These are phyloP conservation scores for Ypsolopha scabrella DNA, from an alignment of 2,888 invertebrate genomes.

Conservation along the genomic window DNA sequence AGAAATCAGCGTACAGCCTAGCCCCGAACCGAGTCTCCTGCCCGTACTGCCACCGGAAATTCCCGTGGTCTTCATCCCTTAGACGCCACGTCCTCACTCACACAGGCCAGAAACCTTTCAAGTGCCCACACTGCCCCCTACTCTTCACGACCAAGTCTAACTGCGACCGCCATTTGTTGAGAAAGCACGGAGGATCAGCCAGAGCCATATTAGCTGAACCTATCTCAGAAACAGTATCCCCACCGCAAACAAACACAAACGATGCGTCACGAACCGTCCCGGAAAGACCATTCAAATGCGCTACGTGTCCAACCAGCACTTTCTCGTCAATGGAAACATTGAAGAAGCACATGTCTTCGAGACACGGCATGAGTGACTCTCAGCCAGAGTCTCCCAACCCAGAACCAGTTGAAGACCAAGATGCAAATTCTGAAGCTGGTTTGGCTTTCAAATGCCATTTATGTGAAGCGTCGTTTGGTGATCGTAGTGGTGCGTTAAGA, in stretches of 20 bases:
- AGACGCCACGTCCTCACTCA: constrained; percentile 96
- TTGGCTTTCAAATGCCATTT: constrained; percentile 93
- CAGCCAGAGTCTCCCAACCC: constrained; percentile 48
- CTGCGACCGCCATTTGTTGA: constrained; percentile 92
- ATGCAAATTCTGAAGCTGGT: constrained; percentile 59
- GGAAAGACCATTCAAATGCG: constrained; percentile 83
- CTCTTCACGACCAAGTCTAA: constrained; percentile 98
- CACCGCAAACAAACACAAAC: constrained; percentile 28
- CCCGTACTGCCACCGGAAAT: constrained; percentile 92
- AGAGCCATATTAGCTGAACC: constrained; percentile 53
- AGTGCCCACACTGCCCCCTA: constrained; percentile 92
- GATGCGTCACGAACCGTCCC: constrained; percentile 75
- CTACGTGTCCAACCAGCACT: constrained; percentile 84
- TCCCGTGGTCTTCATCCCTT: constrained; percentile 96
- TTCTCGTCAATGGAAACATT: constrained; percentile 84
- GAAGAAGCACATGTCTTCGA: constrained; percentile 80
- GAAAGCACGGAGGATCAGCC: constrained; percentile 79
- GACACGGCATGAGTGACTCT: constrained; percentile 71
- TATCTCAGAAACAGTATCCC: constrained; percentile 35
- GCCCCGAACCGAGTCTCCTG: constrained; percentile 95
- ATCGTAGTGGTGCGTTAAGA: constrained; percentile 82
- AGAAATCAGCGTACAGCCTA: constrained; percentile 94
- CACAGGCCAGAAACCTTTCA: constrained; percentile 96
- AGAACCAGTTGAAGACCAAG: constrained; percentile 32
- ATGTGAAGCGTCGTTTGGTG: constrained; percentile 88